Base-by-base conservation (phyloP, 2,888 invertebrate species). In the Aleiodes testaceus region DNA sequence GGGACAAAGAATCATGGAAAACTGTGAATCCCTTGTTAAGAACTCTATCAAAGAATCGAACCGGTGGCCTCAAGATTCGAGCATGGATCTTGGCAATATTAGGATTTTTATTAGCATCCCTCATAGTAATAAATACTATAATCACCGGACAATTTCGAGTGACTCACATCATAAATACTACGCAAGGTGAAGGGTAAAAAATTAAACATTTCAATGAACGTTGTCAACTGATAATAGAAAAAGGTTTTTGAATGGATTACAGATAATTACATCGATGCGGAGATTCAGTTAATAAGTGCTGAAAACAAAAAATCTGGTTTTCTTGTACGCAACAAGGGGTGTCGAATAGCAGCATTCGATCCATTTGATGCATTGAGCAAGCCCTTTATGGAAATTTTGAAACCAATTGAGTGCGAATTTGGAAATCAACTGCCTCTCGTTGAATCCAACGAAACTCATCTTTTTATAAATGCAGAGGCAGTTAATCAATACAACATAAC, bases 311-410 rank as follows among this genome's bases (percentile, higher is more conserved):
- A 70, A 65, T 65, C 81, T 14, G 84, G 82, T 2, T 92, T 89
- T 78, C 88, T 91, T 2, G 90, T 93, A 65, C 89, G 90, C 80
- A 93, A 92, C 7, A 87, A 89, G 72, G 93, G 93, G 20, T 93
- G 93, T 81, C 90, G 91, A 9, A 93, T 94, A 76, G 92, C 93
- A 0, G 89, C 89, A 1, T 86, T 93, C 78, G 89, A 90, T 75
- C 90, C 93, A 0, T 90, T 91, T 76, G 92, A 93, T 80, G 85
- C 89, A 4, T 86, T 88, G 47, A 88, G 92, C 36, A 88, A 86
- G 75, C 88, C 88, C 74, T 92, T 90, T 79, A 88, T 92, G 55
- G 83, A 86, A 66, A 85, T 86, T 12, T 90, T 90, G 5, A 85
- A 87, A 36, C 84, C 87, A 6, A 84, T 91, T 30, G 87, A 88